Conservation (phyloP, 2,888 invertebrate species). For the Drosophila tanythrix region DNA sequence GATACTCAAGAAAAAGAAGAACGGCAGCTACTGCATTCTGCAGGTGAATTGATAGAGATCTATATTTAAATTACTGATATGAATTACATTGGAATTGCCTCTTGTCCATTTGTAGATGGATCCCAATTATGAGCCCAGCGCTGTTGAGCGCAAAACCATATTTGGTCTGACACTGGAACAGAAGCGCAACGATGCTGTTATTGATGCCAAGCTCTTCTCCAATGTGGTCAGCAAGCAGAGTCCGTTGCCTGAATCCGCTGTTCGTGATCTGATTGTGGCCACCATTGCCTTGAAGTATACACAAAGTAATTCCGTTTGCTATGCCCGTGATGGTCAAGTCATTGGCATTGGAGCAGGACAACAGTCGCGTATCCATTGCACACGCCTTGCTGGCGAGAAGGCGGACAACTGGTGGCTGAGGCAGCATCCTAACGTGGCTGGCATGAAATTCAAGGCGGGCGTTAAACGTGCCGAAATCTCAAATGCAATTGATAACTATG, state of each 20-base stretch:
- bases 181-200: conserved; percentile 94
- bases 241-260: conserved; percentile 89
- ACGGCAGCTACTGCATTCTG: conserved; percentile 95
- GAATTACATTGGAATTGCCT: background rate
- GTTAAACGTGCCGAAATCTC: conserved; percentile 96
- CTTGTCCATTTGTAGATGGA: conserved; percentile 89
- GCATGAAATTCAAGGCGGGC: conserved; percentile 93
- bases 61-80: background rate
- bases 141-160: conserved; percentile 92
- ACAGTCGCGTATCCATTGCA: conserved; percentile 99
- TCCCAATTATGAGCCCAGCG: conserved; percentile 91
- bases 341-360: conserved; percentile 99
- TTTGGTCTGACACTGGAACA: conserved; percentile 95
- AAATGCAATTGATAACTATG: conserved; percentile 98
- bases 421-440: conserved; percentile 93
- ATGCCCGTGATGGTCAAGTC: conserved; percentile 92
- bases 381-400: conserved; percentile 97
- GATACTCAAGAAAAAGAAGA: conserved; percentile 96
- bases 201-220: conserved; percentile 90
- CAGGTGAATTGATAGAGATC: conserved; percentile 86
- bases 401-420: conserved; percentile 99
- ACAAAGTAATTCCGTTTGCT: conserved; percentile 99
- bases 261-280: conserved; percentile 96
- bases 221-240: conserved; percentile 92
- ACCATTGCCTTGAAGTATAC: conserved; percentile 98